Evolutionary conservation across 2,113 vertebrate species (phyloP).

Genomic region (Scophthalmus maximus): DNA sequence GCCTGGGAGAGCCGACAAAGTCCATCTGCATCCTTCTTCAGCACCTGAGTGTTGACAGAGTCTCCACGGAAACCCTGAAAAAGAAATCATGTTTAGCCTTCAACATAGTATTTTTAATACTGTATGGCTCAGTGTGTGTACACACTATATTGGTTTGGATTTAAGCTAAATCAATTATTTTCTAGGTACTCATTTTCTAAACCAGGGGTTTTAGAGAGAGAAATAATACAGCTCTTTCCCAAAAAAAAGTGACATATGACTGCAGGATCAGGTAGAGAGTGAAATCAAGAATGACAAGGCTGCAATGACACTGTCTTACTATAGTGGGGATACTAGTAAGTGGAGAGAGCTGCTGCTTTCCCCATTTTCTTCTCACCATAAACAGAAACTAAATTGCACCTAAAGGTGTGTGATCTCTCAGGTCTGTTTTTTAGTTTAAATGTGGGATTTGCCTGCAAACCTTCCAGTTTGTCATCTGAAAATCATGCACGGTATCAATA

Average conservation of each 20-base stretch:
- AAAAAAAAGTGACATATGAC: background rate
- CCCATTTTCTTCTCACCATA: background rate
- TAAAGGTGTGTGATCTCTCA: background rate
- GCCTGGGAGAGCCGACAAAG: constrained; percentile 84
- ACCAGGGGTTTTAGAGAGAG: background rate
- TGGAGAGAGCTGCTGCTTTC: background rate
- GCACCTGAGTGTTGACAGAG: constrained; percentile 79
- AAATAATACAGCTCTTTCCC: background rate
- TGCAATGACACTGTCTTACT: background rate
- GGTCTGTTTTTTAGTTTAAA: background rate
- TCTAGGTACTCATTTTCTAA: background rate
- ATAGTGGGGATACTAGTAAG: background rate
- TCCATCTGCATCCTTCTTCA: constrained; percentile 83
- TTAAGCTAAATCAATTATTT: background rate
- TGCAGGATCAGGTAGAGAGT: background rate
- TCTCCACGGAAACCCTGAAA: constrained; percentile 82
- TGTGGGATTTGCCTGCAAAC: background rate
- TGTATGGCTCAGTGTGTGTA: background rate
- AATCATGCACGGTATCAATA: background rate
- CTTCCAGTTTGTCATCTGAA: background rate
- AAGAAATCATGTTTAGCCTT: background rate
- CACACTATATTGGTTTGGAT: background rate
- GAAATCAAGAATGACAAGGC: background rate
- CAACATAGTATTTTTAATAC: background rate
- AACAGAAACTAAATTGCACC: too few relatives aligned